Conservation (phyloP, 2,113 vertebrate species). For the Oxyura jamaicensis region DNA sequence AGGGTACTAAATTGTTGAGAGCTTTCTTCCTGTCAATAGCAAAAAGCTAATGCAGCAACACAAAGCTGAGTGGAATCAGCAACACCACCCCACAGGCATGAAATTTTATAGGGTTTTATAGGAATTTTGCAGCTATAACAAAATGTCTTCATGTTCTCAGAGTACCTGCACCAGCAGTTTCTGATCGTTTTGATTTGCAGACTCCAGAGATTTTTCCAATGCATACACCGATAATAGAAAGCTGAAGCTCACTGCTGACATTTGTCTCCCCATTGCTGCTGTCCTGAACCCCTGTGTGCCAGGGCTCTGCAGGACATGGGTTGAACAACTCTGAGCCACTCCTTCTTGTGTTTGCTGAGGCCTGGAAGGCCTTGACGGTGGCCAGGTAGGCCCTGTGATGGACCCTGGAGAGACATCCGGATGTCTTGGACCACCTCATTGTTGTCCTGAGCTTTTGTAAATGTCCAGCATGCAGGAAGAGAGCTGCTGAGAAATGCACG, state of each 20-base stretch:
- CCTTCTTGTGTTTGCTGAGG: not conserved
- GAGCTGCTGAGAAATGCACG: conserved; percentile 30
- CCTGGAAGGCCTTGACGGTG: not conserved
- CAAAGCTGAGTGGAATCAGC: not conserved
- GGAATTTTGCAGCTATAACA: not conserved
- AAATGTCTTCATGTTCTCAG: not conserved
- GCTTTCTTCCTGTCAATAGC: not conserved
- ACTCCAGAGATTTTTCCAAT: conserved; percentile 4
- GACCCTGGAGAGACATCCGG: not conserved
- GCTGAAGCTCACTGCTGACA: not conserved
- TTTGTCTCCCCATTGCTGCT: not conserved
- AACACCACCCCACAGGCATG: not conserved
- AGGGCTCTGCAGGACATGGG: not conserved
- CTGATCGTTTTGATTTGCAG: not conserved
- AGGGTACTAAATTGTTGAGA: not conserved
- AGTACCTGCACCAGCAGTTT: not conserved
- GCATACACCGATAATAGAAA: not conserved
- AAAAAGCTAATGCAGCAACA: not conserved
- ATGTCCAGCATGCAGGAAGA: not conserved
- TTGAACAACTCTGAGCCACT: not conserved
- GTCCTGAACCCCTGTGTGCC: not conserved
- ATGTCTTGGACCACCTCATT: not conserved
- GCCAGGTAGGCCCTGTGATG: not conserved
- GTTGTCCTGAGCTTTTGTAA: not conserved
- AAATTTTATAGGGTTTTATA: not conserved